Evolutionary conservation across 2,797 vertebrate genomes (phyloP).

Genomic region (Coilia nasus): DNA sequence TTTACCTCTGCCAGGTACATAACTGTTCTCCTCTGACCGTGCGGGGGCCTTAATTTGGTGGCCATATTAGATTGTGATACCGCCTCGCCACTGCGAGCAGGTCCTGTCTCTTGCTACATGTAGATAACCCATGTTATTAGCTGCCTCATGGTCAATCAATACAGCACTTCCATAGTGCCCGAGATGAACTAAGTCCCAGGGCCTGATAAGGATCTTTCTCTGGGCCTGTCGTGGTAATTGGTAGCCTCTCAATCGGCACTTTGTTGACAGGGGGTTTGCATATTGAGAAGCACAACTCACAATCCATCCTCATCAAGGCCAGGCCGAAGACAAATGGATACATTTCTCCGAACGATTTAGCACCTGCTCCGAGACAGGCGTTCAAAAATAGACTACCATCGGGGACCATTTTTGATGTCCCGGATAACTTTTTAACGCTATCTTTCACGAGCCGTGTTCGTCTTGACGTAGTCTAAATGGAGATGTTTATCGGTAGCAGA

Average conservation of each 20-base stretch:
- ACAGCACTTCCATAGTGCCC: constrained; percentile 73
- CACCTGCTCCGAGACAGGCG: constrained; percentile 28
- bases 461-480: constrained; percentile 63
- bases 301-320: constrained; percentile 62
- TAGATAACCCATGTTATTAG: constrained; percentile 87
- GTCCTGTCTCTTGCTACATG: constrained; percentile 77
- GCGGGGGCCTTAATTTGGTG: constrained; percentile 56
- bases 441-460: constrained; percentile 20
- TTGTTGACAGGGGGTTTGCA: constrained; percentile 78
- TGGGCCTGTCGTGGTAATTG: constrained; percentile 76
- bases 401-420: constrained; percentile 57
- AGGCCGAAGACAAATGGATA: constrained; percentile 60
- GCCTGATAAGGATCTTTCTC: constrained; percentile 80
- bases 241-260: constrained; percentile 77
- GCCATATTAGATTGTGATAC: constrained; percentile 78
- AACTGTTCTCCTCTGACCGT: constrained; percentile 47
- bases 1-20: constrained; percentile 53
- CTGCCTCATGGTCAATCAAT: constrained; percentile 83
- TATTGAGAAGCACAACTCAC: constrained; percentile 72
- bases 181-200: constrained; percentile 76
- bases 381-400: constrained; percentile 35
- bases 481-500: constrained; percentile 65
- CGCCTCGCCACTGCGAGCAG: constrained; percentile 67
- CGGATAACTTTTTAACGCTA: constrained; percentile 50
- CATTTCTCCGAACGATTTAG: constrained; percentile 64